Conservation (phyloP, 2,113 vertebrate genomes). For the Tricholaema leucomelas region DNA sequence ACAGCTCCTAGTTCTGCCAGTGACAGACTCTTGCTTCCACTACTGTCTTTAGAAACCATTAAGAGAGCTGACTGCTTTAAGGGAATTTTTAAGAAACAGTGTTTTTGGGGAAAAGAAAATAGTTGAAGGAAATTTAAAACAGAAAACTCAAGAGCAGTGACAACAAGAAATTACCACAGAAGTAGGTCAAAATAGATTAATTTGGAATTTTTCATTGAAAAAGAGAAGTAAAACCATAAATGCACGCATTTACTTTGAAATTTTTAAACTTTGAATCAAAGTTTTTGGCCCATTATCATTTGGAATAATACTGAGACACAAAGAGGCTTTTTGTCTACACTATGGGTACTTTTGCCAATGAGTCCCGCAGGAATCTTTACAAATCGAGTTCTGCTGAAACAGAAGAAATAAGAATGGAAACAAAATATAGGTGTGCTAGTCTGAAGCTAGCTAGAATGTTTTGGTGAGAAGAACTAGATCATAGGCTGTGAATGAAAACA, state of each 20-base stretch:
- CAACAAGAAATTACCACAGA: not conserved
- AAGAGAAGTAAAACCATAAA: not conserved
- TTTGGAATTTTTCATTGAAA: not conserved
- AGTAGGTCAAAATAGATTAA: not conserved
- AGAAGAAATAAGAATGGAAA: not conserved
- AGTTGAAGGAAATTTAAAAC: not conserved
- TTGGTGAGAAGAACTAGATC: too few species aligned
- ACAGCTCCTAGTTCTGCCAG: not conserved
- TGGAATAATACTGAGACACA: not conserved
- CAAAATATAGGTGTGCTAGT: not conserved
- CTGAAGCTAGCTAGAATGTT: too few species aligned
- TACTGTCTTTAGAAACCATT: not conserved
- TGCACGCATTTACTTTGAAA: not conserved
- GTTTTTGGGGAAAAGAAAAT: rapidly evolving
- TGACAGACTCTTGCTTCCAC: not conserved
- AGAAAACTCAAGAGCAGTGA: not conserved
- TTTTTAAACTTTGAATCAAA: not conserved
- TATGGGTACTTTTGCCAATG: not conserved
- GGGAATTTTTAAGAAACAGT: not conserved
- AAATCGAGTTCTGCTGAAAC: not conserved
- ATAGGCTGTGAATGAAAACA: too few species aligned
- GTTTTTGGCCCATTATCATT: not conserved
- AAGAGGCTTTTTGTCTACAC: not conserved
- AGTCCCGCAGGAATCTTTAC: not conserved
- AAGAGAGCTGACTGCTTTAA: not conserved